Evolutionary conservation across 1,140 invertebrate genomes (phyloP), one percentile per base, ranked within the genome.

Genomic region (Phymastichus coffea): DNA sequence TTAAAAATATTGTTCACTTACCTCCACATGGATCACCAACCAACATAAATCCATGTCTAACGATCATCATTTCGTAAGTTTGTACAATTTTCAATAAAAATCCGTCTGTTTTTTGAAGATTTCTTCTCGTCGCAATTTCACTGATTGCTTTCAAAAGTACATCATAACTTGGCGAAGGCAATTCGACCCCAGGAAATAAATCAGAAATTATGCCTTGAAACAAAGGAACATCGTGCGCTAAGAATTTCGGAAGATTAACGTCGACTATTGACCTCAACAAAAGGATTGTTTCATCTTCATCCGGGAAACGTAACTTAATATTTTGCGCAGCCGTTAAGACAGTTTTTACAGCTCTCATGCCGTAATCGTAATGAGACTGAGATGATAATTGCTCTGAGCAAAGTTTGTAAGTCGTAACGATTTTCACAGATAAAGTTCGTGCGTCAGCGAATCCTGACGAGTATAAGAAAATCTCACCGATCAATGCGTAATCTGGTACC

Each of bases 221-320:
- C 4, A 98, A 80, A 1, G 92, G 91, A 25, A 97, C 84, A 75
- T 98, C 94, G 70, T 88, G 86, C 3, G 87, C 88, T 37, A 96
- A 80, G 81, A 98, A 97, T 75, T 97, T 97, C 0, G 95, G 92
- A 35, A 96, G 79, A 82, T 97, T 97, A 0, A 97, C 93, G 78
- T 97, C 94, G 22, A 93, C 86, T 51, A 98, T 89, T 1, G 93
- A 93, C 30, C 92, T 81, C 23, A 96, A 78, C 33, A 96, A 70
- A 40, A 95, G 72, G 60, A 86, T 85, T 64, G 90, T 86, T 78
- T 92, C 90, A 66, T 88, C 80, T 75, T 94, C 91, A 66, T 92
- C 82, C 0, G 94, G 93, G 72, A 84, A 91, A 71, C 88, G 88
- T 41, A 92, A 79, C 78, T 95, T 93, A 15, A 94, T 86, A 73